Evolutionary conservation across 2,797 vertebrate genomes (phyloP).

Genomic region (Cyclopterus lumpus): DNA sequence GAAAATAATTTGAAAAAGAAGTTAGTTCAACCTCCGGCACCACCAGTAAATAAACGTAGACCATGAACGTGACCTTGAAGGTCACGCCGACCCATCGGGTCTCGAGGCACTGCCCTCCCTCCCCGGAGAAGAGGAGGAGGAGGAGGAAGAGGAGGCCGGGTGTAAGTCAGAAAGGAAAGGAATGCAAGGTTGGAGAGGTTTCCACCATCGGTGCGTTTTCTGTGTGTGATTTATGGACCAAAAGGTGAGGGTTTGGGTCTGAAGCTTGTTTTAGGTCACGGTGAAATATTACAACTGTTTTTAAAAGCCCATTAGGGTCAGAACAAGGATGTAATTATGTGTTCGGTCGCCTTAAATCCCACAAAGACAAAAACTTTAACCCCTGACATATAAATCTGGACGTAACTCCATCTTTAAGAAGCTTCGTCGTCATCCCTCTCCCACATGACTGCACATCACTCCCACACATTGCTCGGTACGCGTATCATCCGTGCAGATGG

Average conservation of each 20-base stretch:
- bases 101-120: not conserved
- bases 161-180: conserved; percentile 50
- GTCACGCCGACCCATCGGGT: conserved; percentile 23
- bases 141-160: conserved; percentile 18
- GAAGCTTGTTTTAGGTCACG: conserved; percentile 2
- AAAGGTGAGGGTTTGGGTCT: conserved; percentile 9
- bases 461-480: too few relatives aligned
- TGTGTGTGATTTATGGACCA: conserved; percentile 41
- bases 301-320: not conserved
- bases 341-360: not conserved
- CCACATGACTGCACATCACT: not conserved
- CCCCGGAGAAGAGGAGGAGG: not conserved
- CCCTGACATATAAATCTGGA: conserved; percentile 5
- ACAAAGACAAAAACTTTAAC: conserved; percentile 11
- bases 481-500: too few relatives aligned
- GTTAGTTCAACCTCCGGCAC: conserved; percentile 9
- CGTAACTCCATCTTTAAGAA: not conserved
- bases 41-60: conserved; percentile 36
- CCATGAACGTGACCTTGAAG: conserved; percentile 35
- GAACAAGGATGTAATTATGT: conserved; percentile 6
- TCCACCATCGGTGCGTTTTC: conserved; percentile 12
- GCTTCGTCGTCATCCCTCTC: not conserved
- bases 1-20: conserved; percentile 11
- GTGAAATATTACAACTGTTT: conserved; percentile 27
- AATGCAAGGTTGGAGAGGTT: conserved; percentile 43